Base-by-base conservation (phyloP, 1,140 invertebrate species). In the Cherax quadricarinatus region DNA sequence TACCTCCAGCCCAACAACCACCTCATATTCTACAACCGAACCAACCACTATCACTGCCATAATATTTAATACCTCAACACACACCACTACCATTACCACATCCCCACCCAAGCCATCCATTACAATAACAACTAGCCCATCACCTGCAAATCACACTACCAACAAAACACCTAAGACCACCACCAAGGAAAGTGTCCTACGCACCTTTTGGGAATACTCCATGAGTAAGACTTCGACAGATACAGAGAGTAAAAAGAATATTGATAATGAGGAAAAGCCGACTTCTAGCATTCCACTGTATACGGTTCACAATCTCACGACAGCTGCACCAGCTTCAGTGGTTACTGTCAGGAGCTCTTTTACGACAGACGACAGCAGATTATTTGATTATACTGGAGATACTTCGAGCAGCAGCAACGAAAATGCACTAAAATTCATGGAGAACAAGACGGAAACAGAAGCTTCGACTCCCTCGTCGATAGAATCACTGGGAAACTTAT, bases 261-360 rank as follows among this genome's bases (percentile, higher is more conserved):
- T 9, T 24, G 1, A 12, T 21, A 30, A 14, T 57, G 53, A 57
- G 53, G 53, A 10, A 57, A 14, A n/a, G 30, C 6, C 70, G 7
- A 21, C 70, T 10, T 30, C 70, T n/a, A 75, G 70, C 7, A 24
- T 60, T 14, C 81, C 81, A 1, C 3, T 83, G n/a, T 83, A 83
- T 10, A 83, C 81, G 57, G 21, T 83, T 51, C 30, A 60, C 49
- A 83, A 83, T 12, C 81, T 83, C 16, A 83, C 81, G 57, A 57
- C 81, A 6, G n/a, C 53, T 10, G 51, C 57, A 57, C 51, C 81
- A 10, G 12, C 81, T 3, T 24, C 81, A 83, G 21, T 30, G 57
- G 18, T 51, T 60, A 57, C 30, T 30, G 9, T 24, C 24, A 24
- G 18, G n/a, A 83, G 3, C 24, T 83, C 49, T 83, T 21, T 9